phyloP scores from a whole-genome alignment of 2,113 vertebrate species.

The Solea senegalensis region DNA sequence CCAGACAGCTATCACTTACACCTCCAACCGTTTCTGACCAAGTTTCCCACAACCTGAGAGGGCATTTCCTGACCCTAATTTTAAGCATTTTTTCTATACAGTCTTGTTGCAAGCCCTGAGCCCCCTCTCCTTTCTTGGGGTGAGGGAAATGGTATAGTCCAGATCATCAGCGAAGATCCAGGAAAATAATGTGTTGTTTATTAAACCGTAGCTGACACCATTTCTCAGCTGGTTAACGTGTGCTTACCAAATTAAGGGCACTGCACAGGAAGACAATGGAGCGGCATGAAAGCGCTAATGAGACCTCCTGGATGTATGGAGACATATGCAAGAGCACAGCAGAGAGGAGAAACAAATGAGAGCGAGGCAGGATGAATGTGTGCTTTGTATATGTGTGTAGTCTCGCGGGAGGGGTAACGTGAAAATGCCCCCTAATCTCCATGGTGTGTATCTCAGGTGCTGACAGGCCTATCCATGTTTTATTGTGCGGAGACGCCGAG shows the following conservation, averaged over 20 bases:
- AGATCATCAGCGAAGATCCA: conserved; percentile 19
- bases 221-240: conserved; percentile 51
- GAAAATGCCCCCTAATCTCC: conserved; percentile 70
- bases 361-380: conserved; percentile 46
- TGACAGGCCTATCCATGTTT: conserved; percentile 78
- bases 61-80: conserved; percentile 67
- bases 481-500: conserved; percentile 65
- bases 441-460: conserved; percentile 64
- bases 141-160: conserved; percentile 22
- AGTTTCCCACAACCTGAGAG: conserved; percentile 74
- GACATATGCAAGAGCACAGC: conserved; percentile 52
- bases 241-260: conserved; percentile 53
- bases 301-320: conserved; percentile 61
- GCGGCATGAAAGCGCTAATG: conserved; percentile 69
- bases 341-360: conserved; percentile 55
- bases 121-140: conserved; percentile 63
- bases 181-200: conserved; percentile 29
- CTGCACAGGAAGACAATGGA: conserved; percentile 53
- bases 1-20: conserved; percentile 66
- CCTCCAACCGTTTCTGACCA: conserved; percentile 53
- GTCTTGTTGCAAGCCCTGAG: neutral
- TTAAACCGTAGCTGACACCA: conserved; percentile 47
- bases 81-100: conserved; percentile 21
- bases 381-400: conserved; percentile 6
- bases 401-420: conserved; percentile 38